Evolutionary conservation across 2,113 vertebrate species (phyloP).

Genomic region (Elephas maximus): DNA sequence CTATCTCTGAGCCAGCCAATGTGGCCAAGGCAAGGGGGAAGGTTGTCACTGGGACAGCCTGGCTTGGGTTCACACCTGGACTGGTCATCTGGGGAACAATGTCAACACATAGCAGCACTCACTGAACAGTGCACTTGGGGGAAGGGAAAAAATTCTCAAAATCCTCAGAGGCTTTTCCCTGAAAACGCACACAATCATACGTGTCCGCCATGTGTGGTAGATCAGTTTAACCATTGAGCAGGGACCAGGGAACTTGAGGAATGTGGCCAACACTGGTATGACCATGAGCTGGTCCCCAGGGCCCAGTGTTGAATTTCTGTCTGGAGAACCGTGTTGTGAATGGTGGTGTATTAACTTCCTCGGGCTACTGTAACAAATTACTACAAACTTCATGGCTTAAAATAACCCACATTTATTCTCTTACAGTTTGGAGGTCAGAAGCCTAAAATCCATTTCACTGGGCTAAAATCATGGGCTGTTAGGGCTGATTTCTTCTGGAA

Average conservation of each 20-base stretch:
- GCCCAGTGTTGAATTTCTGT: neutral
- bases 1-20: neutral
- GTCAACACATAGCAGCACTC: neutral
- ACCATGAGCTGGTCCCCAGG: neutral
- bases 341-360: neutral
- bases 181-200: neutral
- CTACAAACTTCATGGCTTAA: neutral
- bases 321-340: neutral
- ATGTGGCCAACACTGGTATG: fast-evolving
- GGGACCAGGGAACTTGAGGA: neutral
- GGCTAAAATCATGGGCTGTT: neutral
- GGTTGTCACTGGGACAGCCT: too few species aligned
- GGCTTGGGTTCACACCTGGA: too few species aligned
- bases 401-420: neutral
- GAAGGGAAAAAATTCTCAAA: too few species aligned
- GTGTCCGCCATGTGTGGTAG: too few species aligned
- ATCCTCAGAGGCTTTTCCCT: neutral
- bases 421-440: neutral
- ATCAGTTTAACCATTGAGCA: fast-evolving
- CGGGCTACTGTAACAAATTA: neutral
- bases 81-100: neutral
- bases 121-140: fast-evolving
- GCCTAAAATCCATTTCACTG: neutral
- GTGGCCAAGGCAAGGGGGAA: neutral
- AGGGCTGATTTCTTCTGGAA: too few species aligned